Percentiles rank a stretch among this genome's conserved stretches.
Evolutionary conservation across 2,888 invertebrate species (phyloP).

Genomic region (Chorisops tibialis): DNA sequence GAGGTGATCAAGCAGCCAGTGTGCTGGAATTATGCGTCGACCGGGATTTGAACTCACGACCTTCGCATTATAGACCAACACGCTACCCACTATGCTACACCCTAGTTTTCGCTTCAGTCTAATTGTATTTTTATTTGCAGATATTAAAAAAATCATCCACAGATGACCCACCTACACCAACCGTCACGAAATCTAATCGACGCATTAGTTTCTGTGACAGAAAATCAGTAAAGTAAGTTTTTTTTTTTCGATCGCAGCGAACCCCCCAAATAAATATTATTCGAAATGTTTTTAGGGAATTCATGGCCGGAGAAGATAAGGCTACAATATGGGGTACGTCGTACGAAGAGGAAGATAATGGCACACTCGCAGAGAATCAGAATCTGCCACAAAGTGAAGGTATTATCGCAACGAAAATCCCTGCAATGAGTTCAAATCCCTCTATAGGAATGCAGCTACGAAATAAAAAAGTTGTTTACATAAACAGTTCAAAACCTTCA

Average conservation of each 20-base stretch:
- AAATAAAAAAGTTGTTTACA: background rate
- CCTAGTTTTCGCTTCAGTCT: too few relatives aligned
- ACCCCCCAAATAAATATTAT: background rate
- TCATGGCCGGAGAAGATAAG: constrained; percentile 33
- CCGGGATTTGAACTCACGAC: too few relatives aligned
- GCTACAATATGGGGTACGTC: constrained; percentile 37
- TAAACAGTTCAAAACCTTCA: background rate
- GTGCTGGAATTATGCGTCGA: too few relatives aligned
- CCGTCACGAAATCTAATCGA: constrained; percentile 29
- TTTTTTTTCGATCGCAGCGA: background rate
- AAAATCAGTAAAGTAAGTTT: constrained; percentile 36
- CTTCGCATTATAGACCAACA: too few relatives aligned
- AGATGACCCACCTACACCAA: constrained; percentile 26
- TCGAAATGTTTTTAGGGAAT: constrained; percentile 33
- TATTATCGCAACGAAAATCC: background rate
- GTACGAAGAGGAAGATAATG: constrained; percentile 33
- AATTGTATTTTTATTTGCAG: constrained; percentile 30
- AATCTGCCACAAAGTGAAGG: background rate
- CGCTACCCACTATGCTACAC: too few relatives aligned
- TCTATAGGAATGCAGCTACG: background rate
- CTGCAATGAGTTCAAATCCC: background rate
- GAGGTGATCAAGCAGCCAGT: too few relatives aligned
- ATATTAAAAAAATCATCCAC: constrained; percentile 34
- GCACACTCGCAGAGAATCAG: constrained; percentile 13
- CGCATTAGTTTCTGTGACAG: constrained; percentile 37